Conservation (phyloP, 2,113 vertebrate genomes). For the Corythoichthys intestinalis region DNA sequence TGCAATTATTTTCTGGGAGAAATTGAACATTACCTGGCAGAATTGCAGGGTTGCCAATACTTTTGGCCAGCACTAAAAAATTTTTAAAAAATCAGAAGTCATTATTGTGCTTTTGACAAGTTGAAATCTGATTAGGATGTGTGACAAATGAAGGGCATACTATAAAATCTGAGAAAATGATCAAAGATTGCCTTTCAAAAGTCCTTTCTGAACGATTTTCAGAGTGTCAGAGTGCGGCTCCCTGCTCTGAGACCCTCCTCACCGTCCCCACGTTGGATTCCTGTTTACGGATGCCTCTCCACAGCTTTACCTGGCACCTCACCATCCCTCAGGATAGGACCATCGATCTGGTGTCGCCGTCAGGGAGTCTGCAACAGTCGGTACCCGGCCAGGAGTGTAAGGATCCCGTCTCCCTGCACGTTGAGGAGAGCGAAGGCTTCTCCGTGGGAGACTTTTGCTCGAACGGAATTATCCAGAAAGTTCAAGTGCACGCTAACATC, state of each 20-base stretch:
- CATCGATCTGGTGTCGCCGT: constrained; percentile 62
- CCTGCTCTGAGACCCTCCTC: constrained; percentile 67
- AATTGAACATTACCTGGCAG: no score
- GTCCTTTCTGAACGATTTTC: background rate
- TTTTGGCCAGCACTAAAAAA: no score
- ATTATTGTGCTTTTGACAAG: no score
- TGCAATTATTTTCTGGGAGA: no score
- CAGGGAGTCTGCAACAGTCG: constrained; percentile 74
- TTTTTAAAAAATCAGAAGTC: no score
- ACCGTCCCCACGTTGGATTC: constrained; percentile 66
- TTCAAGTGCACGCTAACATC: constrained; percentile 80
- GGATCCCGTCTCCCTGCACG: constrained; percentile 61
- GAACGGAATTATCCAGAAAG: constrained; percentile 75
- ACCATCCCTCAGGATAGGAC: constrained; percentile 61
- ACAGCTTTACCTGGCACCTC: constrained; percentile 81
- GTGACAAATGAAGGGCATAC: no score
- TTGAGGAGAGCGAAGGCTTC: constrained; percentile 51
- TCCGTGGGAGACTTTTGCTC: constrained; percentile 83
- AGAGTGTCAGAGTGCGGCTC: constrained; percentile 59
- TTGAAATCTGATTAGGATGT: no score
- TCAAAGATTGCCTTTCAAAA: no score
- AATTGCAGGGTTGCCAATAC: no score
- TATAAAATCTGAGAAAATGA: no score
- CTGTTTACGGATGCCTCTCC: constrained; percentile 72
- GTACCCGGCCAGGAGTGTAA: constrained; percentile 72